Conservation (phyloP, 2,113 vertebrate species). For the Hippocampus guttulatus region DNA sequence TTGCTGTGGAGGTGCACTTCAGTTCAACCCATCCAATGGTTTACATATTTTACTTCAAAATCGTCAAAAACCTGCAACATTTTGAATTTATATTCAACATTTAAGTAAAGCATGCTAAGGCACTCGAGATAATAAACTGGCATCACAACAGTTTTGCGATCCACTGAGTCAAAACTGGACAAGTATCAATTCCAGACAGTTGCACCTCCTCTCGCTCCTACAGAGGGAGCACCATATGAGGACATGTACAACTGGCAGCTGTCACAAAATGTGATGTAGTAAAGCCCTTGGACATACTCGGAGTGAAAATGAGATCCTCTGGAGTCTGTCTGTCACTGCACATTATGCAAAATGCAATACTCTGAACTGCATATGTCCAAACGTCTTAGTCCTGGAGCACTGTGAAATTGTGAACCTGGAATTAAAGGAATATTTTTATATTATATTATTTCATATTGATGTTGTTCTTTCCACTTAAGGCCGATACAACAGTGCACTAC, state of each 20-base stretch:
- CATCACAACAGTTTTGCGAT: constrained; percentile 52
- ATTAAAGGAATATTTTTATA: constrained; percentile 13
- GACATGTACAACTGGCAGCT: constrained; percentile 63
- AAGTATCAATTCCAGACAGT: constrained; percentile 47
- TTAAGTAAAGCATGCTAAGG: constrained; percentile 15
- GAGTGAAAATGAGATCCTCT: constrained; percentile 60
- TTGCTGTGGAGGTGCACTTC: neutral
- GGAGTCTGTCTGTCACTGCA: constrained; percentile 47
- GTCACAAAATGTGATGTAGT: constrained; percentile 60
- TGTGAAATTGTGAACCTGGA: constrained; percentile 22
- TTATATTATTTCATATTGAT: neutral
- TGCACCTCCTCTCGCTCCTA: constrained; percentile 35
- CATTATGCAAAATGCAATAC: constrained; percentile 56
- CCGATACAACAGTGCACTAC: neutral
- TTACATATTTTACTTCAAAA: neutral
- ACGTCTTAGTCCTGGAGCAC: constrained; percentile 27
- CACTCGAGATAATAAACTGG: constrained; percentile 56
- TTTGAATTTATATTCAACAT: neutral
- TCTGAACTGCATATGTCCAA: constrained; percentile 45
- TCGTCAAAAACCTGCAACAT: neutral
- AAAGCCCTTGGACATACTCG: constrained; percentile 44
- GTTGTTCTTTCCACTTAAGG: constrained; percentile 22
- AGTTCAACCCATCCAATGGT: neutral
- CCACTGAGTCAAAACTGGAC: constrained; percentile 48
- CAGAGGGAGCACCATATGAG: constrained; percentile 47